Conservation (phyloP, 2,797 vertebrate species). For the Kryptolebias ocellatus region DNA sequence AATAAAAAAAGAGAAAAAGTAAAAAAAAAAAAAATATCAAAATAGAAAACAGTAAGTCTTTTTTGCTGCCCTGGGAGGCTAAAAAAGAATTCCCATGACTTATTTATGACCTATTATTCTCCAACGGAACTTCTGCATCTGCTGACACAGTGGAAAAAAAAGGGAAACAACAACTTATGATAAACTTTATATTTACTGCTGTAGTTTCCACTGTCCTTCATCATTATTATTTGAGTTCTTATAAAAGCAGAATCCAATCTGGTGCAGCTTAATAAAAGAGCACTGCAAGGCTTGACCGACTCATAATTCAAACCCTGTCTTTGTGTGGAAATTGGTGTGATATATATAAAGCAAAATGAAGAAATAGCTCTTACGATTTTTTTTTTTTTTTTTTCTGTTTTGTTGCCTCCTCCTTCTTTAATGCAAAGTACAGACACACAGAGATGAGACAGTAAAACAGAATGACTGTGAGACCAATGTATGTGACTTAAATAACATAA, state of each 20-base stretch:
- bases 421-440: constrained; percentile 48
- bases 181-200: constrained; percentile 18
- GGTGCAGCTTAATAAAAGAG: constrained; percentile 43
- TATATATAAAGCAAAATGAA: constrained; percentile 30
- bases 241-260: constrained; percentile 43
- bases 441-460: constrained; percentile 29
- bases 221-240: constrained; percentile 44
- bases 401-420: constrained; percentile 25
- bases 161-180: not conserved
- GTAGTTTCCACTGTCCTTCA: constrained; percentile 31
- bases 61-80: constrained; percentile 7
- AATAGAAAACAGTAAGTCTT: not conserved
- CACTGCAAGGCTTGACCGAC: constrained; percentile 16
- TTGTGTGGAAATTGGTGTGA: constrained; percentile 22
- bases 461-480: not conserved
- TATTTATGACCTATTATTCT: constrained; percentile 43
- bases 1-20: constrained; percentile 9
- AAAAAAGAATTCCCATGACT: constrained; percentile 35
- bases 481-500: constrained; percentile 2
- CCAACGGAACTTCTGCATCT: constrained; percentile 34
- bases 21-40: not conserved
- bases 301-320: constrained; percentile 40
- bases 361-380: constrained; percentile 13
- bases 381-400: constrained; percentile 23
- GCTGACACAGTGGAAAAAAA: constrained; percentile 28